Base-by-base conservation (phyloP, 1,140 invertebrate species). In the Spodoptera frugiperda region DNA sequence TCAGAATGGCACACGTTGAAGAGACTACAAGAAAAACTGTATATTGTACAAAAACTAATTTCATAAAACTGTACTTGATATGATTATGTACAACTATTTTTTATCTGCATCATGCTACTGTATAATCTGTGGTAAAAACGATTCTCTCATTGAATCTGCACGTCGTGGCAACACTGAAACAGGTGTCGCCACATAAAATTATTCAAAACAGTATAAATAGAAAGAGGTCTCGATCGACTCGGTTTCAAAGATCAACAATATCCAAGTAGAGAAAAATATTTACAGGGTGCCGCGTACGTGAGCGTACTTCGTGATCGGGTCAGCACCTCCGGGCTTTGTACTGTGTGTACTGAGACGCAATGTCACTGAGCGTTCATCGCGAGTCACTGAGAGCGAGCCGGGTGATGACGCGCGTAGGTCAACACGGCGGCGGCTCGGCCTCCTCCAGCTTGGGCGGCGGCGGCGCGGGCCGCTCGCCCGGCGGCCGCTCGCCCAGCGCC, bases 21-120 rank as follows among this genome's bases (percentile, higher is more conserved):
- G 83, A 89, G 83, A 84, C 85, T 89, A 91, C 80, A 84, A 89
- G 80, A 87, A 84, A 88, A 87, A 86, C 86, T 87, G 85, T 86
- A 89, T 84, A 87, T 84, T 84, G 83, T 85, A 86, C 80, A 89
- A 87, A 88, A 81, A 79, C 79, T 89, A 88, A 86, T 83, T 85
- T 88, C 84, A 80, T 82, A 87, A 89, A 93, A 89, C 85, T 92
- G 91, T 92, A 92, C 88, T 92, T 91, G 87, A 84, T 87, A 88
- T 87, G 86, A 89, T 86, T 91, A 91, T 91, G 87, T 93, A 91
- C 87, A 89, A 81, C 70, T 84, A 77, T 85, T 80, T 68, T 70
- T 57, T 48, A 73, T 72, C 68, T 77, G 79, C 61, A 80, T 75
- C 44, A n/a, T 67, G 76, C 74, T 84, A 81, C 80, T 75, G 79